Percentiles rank a stretch among this genome's conserved stretches.
Conservation (phyloP, 2,113 vertebrate genomes). For the Crotalus horridus region DNA sequence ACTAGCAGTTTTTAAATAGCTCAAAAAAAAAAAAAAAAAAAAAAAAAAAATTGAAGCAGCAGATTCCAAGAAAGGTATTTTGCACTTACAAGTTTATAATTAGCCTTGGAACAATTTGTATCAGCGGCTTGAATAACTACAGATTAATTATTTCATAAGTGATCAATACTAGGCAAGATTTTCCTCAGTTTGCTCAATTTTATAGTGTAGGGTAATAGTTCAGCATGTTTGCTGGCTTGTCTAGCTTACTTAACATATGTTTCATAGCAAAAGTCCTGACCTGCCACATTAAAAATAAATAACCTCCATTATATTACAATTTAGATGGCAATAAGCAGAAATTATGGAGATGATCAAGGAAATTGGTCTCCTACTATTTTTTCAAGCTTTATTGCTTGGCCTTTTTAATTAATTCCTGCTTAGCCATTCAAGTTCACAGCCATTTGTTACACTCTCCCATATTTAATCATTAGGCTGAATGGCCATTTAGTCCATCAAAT, state of each 20-base stretch:
- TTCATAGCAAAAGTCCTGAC: background rate
- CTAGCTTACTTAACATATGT: background rate
- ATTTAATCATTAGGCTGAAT: background rate
- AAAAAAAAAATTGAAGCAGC: constrained; percentile 30
- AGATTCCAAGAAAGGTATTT: constrained; percentile 49
- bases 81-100: background rate
- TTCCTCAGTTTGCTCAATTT: background rate
- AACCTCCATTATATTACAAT: constrained; percentile 7
- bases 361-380: background rate
- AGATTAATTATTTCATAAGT: constrained; percentile 67
- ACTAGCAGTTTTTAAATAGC: constrained; percentile 50
- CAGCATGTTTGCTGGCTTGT: background rate
- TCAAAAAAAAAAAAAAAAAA: constrained; percentile 16
- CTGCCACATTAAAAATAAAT: background rate
- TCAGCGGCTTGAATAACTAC: background rate
- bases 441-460: background rate
- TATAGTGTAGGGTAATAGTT: background rate
- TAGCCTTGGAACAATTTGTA: background rate
- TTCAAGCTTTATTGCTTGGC: background rate
- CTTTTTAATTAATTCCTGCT: background rate
- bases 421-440: background rate
- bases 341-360: background rate
- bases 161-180: constrained; percentile 2
- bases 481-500: background rate
- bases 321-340: constrained; percentile 50